These are phyloP conservation scores for Lumbricus terrestris DNA, from an alignment of 2,888 invertebrate genomes.

Conservation along the genomic window DNA sequence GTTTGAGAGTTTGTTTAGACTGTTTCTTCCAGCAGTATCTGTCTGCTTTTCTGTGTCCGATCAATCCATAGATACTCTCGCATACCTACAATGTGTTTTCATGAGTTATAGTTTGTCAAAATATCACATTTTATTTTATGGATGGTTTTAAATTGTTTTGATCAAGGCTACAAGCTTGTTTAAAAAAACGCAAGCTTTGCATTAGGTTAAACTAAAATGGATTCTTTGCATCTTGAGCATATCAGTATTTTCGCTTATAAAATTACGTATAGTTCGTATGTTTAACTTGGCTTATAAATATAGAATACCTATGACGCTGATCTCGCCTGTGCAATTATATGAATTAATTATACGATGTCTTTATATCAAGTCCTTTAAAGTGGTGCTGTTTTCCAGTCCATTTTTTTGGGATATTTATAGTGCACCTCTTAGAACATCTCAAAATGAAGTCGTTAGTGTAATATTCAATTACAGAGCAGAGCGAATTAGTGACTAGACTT, in stretches of 20 bases:
- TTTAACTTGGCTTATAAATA: background rate
- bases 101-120: background rate
- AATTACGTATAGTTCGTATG: background rate
- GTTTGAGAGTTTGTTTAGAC: background rate
- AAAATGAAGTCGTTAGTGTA: background rate
- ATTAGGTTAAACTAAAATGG: too few species aligned
- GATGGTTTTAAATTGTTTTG: background rate
- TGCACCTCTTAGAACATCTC: background rate
- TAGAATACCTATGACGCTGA: background rate
- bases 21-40: background rate
- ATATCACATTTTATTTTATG: background rate
- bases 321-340: background rate
- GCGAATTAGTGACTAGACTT: background rate
- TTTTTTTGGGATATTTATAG: background rate
- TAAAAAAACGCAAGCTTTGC: too few species aligned
- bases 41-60: background rate
- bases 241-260: background rate
- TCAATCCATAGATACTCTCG: background rate
- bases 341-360: background rate
- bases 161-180: too few species aligned
- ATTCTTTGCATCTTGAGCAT: too few species aligned
- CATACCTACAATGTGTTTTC: background rate
- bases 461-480: background rate
- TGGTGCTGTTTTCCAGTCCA: background rate
- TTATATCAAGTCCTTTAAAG: background rate